Percentiles rank a stretch among this genome's conserved stretches.
Evolutionary conservation across 2,797 vertebrate genomes (phyloP).

Genomic region (Halcyon smyrnensis): DNA sequence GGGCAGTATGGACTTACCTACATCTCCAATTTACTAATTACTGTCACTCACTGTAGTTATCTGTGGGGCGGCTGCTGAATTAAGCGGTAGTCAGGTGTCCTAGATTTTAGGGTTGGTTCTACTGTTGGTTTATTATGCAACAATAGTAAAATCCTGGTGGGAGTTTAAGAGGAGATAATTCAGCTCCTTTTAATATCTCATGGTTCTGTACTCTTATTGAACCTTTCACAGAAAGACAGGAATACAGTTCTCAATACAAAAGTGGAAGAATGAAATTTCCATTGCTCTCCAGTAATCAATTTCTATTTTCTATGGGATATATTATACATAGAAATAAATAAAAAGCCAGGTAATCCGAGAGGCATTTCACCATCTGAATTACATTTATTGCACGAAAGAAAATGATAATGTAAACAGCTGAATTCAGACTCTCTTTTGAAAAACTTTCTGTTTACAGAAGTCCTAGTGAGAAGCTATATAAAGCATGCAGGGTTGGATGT

Average conservation of each 20-base stretch:
- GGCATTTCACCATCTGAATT: background rate
- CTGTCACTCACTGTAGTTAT: background rate
- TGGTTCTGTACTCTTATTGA: background rate
- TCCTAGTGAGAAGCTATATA: background rate
- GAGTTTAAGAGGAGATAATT: background rate
- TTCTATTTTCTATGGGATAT: background rate
- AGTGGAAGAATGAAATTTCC: background rate
- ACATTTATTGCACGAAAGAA: background rate
- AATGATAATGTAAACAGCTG: background rate
- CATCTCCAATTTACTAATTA: background rate
- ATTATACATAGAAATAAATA: background rate
- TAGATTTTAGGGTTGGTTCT: background rate
- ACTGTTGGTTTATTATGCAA: background rate
- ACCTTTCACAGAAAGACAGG: background rate
- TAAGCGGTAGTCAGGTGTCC: background rate
- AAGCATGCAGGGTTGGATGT: background rate
- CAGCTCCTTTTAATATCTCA: background rate
- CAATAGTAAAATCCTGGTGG: background rate
- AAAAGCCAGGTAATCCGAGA: background rate
- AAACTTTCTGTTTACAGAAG: background rate
- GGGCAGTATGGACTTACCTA: background rate
- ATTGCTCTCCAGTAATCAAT: background rate
- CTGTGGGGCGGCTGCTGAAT: background rate
- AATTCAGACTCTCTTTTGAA: background rate
- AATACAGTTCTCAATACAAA: background rate